Base-by-base conservation (phyloP, 2,113 vertebrate genomes). In the Pluvialis apricaria region DNA sequence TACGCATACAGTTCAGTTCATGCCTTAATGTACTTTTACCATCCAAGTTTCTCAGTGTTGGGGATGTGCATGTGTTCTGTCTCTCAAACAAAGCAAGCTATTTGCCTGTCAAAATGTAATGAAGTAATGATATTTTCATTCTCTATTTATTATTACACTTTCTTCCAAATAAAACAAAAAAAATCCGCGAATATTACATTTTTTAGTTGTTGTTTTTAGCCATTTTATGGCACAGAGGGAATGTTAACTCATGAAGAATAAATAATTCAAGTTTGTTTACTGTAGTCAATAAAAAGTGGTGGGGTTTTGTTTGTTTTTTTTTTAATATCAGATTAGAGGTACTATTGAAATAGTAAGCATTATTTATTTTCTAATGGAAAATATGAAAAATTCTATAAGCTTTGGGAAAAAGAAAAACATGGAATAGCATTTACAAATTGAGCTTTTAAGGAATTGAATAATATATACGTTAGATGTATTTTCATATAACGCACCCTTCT, bases 351-450 rank as follows among this genome's bases (percentile, higher is more conserved):
- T 62, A 79, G 34, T 47, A 78, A 55, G 11, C 22, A 15, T 72
- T 73, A 44, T 51, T 93, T 88, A 15, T 88, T 88, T 88, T 69
- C 47, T 32, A 29, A 42, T 75, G 38, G 38, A 60, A 92, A 90
- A 86, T 32, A 44, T 4, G 0, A 49, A 58, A 88, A 82, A 52
- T 49, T 88, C 25, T 66, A n/a, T 38, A 78, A 78, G 24, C 22
- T 80, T 86, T 94, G 93, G 25, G 29, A 21, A 40, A 78, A 86
- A 83, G 31, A 58, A 78, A 72, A 62, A 60, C 13, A 36, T 55
- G 52, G 24, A 81, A 78, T 45, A 5, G 15, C 17, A 22, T 66
- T 68, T 87, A 82, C 1, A 1, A 82, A 72, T 79, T n/a, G 34
- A 86, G 36, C 12, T 84, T 83, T 19, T 64, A 75, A 60, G 18